These are phyloP conservation scores for Cyrtodaria siliqua DNA, from an alignment of 2,888 invertebrate genomes.

Conservation along the genomic window DNA sequence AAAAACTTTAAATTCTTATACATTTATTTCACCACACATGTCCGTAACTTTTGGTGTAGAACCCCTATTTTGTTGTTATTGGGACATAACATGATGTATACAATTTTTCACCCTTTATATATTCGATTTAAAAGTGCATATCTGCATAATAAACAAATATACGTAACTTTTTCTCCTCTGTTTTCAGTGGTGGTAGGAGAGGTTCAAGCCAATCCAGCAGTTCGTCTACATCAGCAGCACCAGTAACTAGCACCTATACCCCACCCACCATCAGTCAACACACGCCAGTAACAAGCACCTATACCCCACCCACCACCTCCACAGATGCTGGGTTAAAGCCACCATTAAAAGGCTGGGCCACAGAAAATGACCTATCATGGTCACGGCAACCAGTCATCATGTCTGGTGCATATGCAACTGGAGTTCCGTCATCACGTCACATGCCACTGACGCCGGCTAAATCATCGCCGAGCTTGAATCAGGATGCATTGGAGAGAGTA, in stretches of 20 bases:
- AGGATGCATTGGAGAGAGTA: conserved; percentile 41
- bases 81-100: no score
- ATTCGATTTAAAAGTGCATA: no score
- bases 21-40: no score
- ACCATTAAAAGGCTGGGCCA: conserved; percentile 66
- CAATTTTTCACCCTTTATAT: no score
- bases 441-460: conserved; percentile 71
- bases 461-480: conserved; percentile 74
- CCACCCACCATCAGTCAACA: no score
- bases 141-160: no score
- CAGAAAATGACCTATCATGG: conserved; percentile 59
- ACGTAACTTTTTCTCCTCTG: conserved; percentile 38
- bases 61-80: no score
- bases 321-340: conserved; percentile 28
- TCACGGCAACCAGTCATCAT: conserved; percentile 56
- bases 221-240: conserved; percentile 28
- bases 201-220: conserved; percentile 40
- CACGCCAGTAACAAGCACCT: conserved; percentile 1
- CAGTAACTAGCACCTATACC: no score
- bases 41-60: no score
- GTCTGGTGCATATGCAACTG: conserved; percentile 53
- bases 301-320: conserved; percentile 5
- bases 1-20: no score
- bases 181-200: conserved; percentile 63
- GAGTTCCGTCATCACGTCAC: conserved; percentile 34